A percentile compares a stretch with the other conserved stretches of the same genome.
These are phyloP conservation scores for Cremastinae sp. DNA, from an alignment of 2,888 invertebrate genomes.

Conservation along the genomic window DNA sequence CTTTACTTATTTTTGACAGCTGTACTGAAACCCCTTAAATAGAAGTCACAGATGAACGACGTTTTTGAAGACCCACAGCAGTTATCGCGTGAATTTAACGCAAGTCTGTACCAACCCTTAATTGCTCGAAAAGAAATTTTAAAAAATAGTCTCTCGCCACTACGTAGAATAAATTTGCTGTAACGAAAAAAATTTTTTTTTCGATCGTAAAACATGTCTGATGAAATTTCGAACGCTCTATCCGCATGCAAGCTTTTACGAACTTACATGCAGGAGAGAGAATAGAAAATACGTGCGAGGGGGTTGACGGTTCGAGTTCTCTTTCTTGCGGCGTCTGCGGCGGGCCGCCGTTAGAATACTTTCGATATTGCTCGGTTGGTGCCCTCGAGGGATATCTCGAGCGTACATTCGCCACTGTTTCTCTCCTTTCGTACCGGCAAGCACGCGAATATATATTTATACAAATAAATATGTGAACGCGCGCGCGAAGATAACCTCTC, in stretches of 20 bases:
- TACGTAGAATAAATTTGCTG: background rate
- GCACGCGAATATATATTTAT: slow-evolving; percentile 1
- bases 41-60: too few relatives aligned
- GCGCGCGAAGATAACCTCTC: slow-evolving; percentile 5
- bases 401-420: slow-evolving; percentile 45
- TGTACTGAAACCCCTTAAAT: too few relatives aligned
- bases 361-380: slow-evolving; percentile 67
- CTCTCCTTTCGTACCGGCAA: slow-evolving; percentile 21
- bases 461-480: background rate
- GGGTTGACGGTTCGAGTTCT: slow-evolving; percentile 4
- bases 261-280: slow-evolving; percentile 29
- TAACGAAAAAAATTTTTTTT: background rate
- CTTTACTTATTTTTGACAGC: too few relatives aligned
- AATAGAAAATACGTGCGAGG: slow-evolving; percentile 22
- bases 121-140: too few relatives aligned
- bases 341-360: slow-evolving; percentile 66
- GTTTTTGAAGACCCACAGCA: too few relatives aligned
- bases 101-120: too few relatives aligned
- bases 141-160: too few relatives aligned
- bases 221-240: slow-evolving; percentile 41
- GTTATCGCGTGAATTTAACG: too few relatives aligned
- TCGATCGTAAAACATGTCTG: slow-evolving; percentile 16
- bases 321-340: slow-evolving; percentile 29
- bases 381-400: slow-evolving; percentile 64
- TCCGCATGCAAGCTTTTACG: slow-evolving; percentile 34